These are phyloP conservation scores for Mobula birostris DNA, from an alignment of 2,113 vertebrate species.

Conservation along the genomic window DNA sequence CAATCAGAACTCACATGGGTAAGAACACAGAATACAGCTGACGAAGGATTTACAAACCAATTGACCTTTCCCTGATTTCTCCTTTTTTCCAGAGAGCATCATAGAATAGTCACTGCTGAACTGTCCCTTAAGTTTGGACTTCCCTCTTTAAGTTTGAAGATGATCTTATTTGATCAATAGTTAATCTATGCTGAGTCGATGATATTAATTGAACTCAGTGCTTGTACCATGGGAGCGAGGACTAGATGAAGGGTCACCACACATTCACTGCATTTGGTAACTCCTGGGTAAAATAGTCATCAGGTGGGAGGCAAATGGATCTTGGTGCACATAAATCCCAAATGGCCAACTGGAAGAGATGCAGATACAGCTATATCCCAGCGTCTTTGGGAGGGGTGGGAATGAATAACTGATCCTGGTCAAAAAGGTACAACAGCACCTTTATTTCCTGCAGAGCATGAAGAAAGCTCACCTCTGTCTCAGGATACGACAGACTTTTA, in stretches of 20 bases:
- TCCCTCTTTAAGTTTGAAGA: not conserved
- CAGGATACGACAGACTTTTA: no score
- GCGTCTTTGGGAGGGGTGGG: not conserved
- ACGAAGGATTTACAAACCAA: not conserved
- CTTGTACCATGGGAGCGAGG: not conserved
- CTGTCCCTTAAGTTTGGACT: no score
- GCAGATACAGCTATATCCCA: not conserved
- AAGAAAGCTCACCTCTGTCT: no score
- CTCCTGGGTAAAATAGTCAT: not conserved
- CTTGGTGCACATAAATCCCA: not conserved
- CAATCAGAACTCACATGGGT: not conserved
- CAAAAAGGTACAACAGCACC: no score
- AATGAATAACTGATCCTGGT: not conserved
- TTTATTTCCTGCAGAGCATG: no score
- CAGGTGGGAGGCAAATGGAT: not conserved
- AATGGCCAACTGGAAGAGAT: not conserved
- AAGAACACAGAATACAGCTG: not conserved
- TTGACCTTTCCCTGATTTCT: not conserved
- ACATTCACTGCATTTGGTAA: not conserved
- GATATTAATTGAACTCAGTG: not conserved
- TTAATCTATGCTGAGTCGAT: not conserved
- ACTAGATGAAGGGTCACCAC: not conserved
- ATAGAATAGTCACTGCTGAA: not conserved
- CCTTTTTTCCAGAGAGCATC: not conserved
- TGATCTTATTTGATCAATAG: not conserved